These are phyloP conservation scores for Hydrozoanthus gracilis DNA, from an alignment of 92 coral and sea anemone genomes.

Conservation along the genomic window DNA sequence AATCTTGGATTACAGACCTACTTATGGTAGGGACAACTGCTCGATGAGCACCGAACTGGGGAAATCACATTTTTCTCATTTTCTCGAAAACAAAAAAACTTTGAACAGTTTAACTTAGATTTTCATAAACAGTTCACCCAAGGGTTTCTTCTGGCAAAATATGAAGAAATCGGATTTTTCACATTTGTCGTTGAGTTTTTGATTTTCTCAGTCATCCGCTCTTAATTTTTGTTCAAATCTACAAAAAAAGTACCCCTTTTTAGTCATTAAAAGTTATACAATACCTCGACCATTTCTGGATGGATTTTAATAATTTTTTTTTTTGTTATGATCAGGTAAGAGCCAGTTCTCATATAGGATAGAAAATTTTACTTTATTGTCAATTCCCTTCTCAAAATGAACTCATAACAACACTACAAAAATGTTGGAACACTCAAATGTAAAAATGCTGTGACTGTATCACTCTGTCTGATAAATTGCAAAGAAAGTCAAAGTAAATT, in stretches of 20 bases:
- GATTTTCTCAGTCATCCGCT: too few relatives aligned
- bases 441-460: neutral
- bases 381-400: slow-evolving; percentile 8
- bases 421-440: neutral
- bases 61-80: too few relatives aligned
- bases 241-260: slow-evolving; percentile 22
- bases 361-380: neutral
- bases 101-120: too few relatives aligned
- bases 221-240: slow-evolving; percentile 8
- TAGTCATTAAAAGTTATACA: slow-evolving; percentile 1
- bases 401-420: neutral
- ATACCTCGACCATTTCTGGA: slow-evolving; percentile 18
- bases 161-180: too few relatives aligned
- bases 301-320: slow-evolving; percentile 1
- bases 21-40: slow-evolving; percentile 16
- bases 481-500: too few relatives aligned
- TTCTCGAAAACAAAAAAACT: too few relatives aligned
- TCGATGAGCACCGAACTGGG: too few relatives aligned
- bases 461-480: too few relatives aligned
- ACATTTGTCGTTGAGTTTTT: too few relatives aligned
- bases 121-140: too few relatives aligned
- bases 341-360: slow-evolving; percentile 7
- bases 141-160: too few relatives aligned
- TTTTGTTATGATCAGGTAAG: slow-evolving; percentile 25
- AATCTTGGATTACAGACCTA: slow-evolving; percentile 11